Evolutionary conservation across 2,888 invertebrate genomes (phyloP).

Genomic region (Ectobius pallidus): DNA sequence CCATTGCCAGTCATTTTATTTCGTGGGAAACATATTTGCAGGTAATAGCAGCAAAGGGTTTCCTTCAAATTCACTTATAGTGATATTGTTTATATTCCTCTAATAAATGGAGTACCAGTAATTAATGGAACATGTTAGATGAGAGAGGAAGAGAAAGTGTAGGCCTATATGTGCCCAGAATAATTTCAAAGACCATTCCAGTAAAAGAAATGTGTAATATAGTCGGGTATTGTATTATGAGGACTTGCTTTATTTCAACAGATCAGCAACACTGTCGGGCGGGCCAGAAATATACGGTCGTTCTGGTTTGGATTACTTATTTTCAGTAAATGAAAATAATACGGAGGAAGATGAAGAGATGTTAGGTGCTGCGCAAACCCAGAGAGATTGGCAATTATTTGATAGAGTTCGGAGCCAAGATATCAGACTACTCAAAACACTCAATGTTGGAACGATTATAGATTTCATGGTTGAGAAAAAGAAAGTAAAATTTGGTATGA

Average conservation of each 20-base stretch:
- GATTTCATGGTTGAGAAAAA: slow-evolving; percentile 87
- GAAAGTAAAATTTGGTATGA: slow-evolving; percentile 79
- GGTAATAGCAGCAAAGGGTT: no score
- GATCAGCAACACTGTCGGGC: slow-evolving; percentile 76
- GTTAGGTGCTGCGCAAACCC: slow-evolving; percentile 46
- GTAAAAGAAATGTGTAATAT: no score
- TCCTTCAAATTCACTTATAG: no score
- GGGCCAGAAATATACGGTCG: slow-evolving; percentile 76
- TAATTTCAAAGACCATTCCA: no score
- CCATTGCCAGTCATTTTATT: slow-evolving; percentile 78
- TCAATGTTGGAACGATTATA: slow-evolving; percentile 74
- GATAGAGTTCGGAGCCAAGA: slow-evolving; percentile 70
- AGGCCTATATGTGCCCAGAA: no score
- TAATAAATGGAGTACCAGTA: no score
- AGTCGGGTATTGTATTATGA: no score
- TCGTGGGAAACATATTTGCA: slow-evolving; percentile 72
- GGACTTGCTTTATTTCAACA: slow-evolving; percentile 50
- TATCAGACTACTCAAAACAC: slow-evolving; percentile 70
- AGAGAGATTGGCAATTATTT: slow-evolving; percentile 63
- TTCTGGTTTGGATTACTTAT: slow-evolving; percentile 65
- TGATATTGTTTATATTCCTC: no score
- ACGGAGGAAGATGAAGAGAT: slow-evolving; percentile 46
- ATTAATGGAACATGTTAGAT: no score
- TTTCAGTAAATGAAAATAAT: slow-evolving; percentile 52
- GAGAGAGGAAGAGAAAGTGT: no score